These are phyloP conservation scores for Agrochola circellaris DNA, from an alignment of 2,888 invertebrate genomes.

Conservation along the genomic window DNA sequence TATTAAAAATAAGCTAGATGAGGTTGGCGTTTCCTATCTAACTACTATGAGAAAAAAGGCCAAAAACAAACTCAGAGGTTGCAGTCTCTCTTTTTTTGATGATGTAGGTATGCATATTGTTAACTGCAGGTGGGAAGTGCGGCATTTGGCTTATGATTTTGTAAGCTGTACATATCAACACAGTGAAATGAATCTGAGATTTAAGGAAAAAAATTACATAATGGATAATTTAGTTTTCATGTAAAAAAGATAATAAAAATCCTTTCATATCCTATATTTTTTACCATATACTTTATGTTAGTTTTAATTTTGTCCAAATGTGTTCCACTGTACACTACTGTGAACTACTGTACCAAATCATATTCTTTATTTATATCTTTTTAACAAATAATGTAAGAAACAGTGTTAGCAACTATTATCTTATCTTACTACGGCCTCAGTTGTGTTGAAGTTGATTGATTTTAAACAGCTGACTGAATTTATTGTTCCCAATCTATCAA, in stretches of 20 bases:
- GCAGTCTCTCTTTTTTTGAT: too few relatives aligned
- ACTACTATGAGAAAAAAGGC: too few relatives aligned
- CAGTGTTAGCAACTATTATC: constrained; percentile 23
- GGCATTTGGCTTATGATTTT: neutral
- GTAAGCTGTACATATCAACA: neutral
- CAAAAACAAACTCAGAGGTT: too few relatives aligned
- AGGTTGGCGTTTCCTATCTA: too few relatives aligned
- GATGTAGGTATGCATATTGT: neutral
- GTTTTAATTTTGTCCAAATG: neutral
- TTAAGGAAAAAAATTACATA: neutral
- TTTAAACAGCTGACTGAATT: constrained; percentile 28
- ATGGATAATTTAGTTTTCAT: neutral
- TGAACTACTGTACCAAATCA: neutral
- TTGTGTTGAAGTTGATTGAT: constrained; percentile 25
- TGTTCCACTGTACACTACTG: too few relatives aligned
- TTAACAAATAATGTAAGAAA: constrained; percentile 1
- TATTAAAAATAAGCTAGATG: too few relatives aligned
- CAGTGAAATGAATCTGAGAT: neutral
- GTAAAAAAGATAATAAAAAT: neutral
- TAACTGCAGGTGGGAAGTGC: neutral
- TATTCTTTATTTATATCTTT: neutral
- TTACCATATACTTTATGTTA: too few relatives aligned
- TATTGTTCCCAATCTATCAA: neutral
- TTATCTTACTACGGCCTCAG: constrained; percentile 32
- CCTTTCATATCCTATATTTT: neutral